These are phyloP conservation scores for Melanotaenia nigrans DNA, from an alignment of 2,797 vertebrate species.

Conservation along the genomic window DNA sequence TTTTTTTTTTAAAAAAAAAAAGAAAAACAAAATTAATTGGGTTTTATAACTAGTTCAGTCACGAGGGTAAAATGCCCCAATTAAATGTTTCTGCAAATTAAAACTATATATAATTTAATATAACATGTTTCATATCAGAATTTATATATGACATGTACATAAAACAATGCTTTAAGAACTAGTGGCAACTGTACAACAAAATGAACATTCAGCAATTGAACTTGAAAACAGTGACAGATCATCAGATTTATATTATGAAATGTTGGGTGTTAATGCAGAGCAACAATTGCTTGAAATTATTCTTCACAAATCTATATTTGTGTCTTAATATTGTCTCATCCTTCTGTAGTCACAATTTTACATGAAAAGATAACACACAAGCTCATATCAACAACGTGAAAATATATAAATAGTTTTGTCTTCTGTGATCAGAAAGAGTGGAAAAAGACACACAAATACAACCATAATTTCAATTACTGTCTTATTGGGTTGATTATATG, in stretches of 20 bases:
- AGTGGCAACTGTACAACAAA: neutral
- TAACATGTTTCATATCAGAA: neutral
- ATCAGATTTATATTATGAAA: neutral
- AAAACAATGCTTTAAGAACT: neutral
- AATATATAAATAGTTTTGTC: neutral
- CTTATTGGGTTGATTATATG: neutral
- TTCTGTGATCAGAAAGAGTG: neutral
- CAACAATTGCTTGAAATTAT: neutral
- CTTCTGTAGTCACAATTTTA: neutral
- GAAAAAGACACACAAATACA: neutral
- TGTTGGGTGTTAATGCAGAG: neutral
- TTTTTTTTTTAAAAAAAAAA: neutral
- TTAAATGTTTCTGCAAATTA: neutral
- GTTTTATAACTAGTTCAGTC: neutral
- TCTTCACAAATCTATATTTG: no score
- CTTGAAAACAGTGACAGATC: neutral
- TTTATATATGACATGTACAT: neutral
- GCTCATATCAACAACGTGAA: neutral
- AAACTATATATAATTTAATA: neutral
- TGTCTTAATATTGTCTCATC: neutral
- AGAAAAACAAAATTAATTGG: constrained; percentile 3
- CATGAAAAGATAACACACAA: neutral
- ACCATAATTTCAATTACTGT: no score
- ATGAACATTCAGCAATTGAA: neutral
- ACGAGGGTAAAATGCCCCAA: neutral